Percentiles rank a stretch among this genome's conserved stretches.
Evolutionary conservation across 2,797 vertebrate species (phyloP).

Genomic region (Leptodactylus fallax): DNA sequence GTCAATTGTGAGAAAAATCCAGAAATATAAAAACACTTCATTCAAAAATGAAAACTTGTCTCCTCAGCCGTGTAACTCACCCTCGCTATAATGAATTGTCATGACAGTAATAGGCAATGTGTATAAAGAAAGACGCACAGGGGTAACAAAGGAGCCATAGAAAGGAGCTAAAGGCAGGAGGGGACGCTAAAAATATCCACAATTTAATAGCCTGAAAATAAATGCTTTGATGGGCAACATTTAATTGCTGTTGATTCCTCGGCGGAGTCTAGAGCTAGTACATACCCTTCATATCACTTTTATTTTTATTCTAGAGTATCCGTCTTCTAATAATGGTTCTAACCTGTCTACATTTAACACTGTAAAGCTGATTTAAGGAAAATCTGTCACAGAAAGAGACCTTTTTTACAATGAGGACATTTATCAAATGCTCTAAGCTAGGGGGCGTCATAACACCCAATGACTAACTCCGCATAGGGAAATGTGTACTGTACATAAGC

Average conservation of each 20-base stretch:
- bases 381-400: neutral
- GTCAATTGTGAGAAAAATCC: neutral
- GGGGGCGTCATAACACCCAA: neutral
- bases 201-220: conserved; percentile 55
- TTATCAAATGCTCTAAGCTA: neutral
- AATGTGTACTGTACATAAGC: neutral
- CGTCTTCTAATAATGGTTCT: conserved; percentile 22
- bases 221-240: conserved; percentile 52
- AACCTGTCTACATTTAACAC: conserved; percentile 23
- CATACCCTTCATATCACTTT: conserved; percentile 37
- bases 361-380: conserved; percentile 19
- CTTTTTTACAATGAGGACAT: neutral
- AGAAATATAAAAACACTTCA: neutral
- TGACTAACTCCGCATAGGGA: neutral
- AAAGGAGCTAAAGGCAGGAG: conserved; percentile 21
- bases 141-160: conserved; percentile 35
- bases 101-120: conserved; percentile 35
- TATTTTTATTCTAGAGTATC: conserved; percentile 36
- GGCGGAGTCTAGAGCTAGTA: conserved; percentile 24
- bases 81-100: conserved; percentile 35
- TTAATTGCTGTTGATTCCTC: conserved; percentile 56
- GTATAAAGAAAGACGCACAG: conserved; percentile 34
- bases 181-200: conserved; percentile 52
- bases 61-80: conserved; percentile 19
- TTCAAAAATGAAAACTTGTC: conserved; percentile 27